Percentiles rank a stretch among this genome's conserved stretches.
These are phyloP conservation scores for Xylota segnis DNA, from an alignment of 2,888 invertebrate species.

Conservation along the genomic window DNA sequence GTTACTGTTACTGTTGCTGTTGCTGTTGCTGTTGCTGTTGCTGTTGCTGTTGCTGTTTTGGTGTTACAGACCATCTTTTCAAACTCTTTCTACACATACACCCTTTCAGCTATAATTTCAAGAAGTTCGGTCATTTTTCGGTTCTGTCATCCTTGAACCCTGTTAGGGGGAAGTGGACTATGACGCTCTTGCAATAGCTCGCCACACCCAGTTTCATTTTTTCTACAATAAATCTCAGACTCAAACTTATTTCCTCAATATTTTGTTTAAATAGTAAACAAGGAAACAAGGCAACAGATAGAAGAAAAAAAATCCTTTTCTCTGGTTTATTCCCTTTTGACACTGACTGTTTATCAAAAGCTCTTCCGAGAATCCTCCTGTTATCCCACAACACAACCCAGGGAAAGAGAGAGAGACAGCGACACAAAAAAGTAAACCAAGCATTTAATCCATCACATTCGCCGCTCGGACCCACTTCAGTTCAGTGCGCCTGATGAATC, in stretches of 20 bases:
- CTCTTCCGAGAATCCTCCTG: neutral
- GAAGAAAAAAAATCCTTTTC: constrained; percentile 18
- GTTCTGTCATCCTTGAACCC: too few species aligned
- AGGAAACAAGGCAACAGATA: neutral
- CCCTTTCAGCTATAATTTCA: too few species aligned
- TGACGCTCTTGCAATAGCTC: too few species aligned
- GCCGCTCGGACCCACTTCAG: constrained; percentile 14
- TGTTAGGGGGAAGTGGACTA: too few species aligned
- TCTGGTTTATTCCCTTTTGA: constrained; percentile 27
- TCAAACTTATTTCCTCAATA: neutral
- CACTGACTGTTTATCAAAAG: constrained; percentile 12
- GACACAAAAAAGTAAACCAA: constrained; percentile 10
- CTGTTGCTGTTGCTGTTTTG: too few species aligned
- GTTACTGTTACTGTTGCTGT: too few species aligned
- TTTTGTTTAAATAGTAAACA: constrained; percentile 2
- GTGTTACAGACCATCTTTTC: too few species aligned
- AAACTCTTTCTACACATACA: too few species aligned
- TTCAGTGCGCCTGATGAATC: constrained; percentile 14
- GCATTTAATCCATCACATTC: constrained; percentile 55
- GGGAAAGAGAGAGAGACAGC: neutral
- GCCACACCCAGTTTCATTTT: neutral
- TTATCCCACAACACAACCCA: constrained; percentile 3
- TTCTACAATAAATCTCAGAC: neutral
- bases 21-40: too few species aligned
- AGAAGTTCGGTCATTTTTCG: too few species aligned